A percentile compares a stretch with the other conserved stretches of the same genome.
Evolutionary conservation across 2,797 vertebrate species (phyloP).

Genomic region (Anas bernieri): DNA sequence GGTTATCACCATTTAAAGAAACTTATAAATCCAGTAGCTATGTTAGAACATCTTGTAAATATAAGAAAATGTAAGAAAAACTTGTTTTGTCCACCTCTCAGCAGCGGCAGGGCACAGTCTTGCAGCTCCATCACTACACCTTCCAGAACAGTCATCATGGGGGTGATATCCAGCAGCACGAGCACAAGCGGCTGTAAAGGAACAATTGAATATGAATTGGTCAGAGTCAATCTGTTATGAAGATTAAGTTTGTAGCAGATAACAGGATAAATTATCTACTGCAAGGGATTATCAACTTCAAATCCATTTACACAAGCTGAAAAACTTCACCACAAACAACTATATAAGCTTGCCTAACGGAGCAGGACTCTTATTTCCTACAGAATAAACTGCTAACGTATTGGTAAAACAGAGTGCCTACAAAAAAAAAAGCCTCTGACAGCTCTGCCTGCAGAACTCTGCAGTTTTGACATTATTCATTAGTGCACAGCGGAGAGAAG

Average conservation of each 20-base stretch:
- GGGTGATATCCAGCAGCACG: conserved; percentile 91
- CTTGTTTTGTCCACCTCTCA: conserved; percentile 83
- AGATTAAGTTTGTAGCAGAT: background rate
- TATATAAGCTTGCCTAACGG: background rate
- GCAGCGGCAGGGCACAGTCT: conserved; percentile 92
- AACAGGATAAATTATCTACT: no score
- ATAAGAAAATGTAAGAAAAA: background rate
- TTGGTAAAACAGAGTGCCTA: background rate
- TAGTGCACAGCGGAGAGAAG: background rate
- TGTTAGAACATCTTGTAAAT: background rate
- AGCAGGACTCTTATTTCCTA: background rate
- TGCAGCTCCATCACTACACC: conserved; percentile 97
- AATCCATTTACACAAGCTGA: background rate
- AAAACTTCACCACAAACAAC: background rate
- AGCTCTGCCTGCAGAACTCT: no score
- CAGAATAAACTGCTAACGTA: background rate
- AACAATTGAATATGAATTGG: background rate
- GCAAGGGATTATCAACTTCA: background rate
- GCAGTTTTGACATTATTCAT: background rate
- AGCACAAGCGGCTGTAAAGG: conserved; percentile 86
- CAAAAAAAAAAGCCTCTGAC: background rate
- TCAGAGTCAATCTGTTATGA: background rate
- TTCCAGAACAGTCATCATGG: conserved; percentile 92
- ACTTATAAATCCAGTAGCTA: background rate
- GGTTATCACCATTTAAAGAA: background rate